Percentiles rank a stretch among this genome's conserved stretches.
Conservation (phyloP, 2,797 vertebrate species). For the Sphenopsis melanotis region DNA sequence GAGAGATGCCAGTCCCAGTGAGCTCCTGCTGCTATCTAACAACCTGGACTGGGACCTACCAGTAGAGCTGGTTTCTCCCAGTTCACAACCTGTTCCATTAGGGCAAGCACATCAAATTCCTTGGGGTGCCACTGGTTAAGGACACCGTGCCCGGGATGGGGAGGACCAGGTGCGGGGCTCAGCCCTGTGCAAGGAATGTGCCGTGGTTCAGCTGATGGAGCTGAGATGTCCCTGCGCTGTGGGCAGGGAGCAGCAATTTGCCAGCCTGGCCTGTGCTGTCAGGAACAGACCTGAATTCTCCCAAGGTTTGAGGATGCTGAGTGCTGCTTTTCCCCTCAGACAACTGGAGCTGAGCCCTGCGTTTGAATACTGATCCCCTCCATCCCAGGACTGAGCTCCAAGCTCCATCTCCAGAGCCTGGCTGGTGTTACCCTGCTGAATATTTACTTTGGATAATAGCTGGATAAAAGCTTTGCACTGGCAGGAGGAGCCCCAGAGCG, state of each 20-base stretch:
- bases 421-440: background rate
- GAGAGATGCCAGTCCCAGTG: background rate
- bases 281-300: background rate
- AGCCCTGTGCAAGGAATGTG: background rate
- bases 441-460: background rate
- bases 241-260: background rate
- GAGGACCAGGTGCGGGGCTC: background rate
- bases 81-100: slow-evolving; percentile 47
- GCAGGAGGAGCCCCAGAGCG: background rate
- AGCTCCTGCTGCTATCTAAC: slow-evolving; percentile 30
- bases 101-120: slow-evolving; percentile 59
- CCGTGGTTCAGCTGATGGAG: background rate
- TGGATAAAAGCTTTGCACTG: background rate
- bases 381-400: background rate
- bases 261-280: background rate
- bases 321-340: background rate
- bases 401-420: background rate
- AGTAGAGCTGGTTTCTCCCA: slow-evolving; percentile 37
- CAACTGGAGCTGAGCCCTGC: background rate
- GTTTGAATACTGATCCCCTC: background rate
- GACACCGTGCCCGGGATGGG: background rate
- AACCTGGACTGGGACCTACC: background rate
- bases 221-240: background rate
- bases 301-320: background rate
- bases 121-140: slow-evolving; percentile 1